Base-by-base conservation (phyloP, 2,888 invertebrate genomes). In the Lasioglossum marginatum region DNA sequence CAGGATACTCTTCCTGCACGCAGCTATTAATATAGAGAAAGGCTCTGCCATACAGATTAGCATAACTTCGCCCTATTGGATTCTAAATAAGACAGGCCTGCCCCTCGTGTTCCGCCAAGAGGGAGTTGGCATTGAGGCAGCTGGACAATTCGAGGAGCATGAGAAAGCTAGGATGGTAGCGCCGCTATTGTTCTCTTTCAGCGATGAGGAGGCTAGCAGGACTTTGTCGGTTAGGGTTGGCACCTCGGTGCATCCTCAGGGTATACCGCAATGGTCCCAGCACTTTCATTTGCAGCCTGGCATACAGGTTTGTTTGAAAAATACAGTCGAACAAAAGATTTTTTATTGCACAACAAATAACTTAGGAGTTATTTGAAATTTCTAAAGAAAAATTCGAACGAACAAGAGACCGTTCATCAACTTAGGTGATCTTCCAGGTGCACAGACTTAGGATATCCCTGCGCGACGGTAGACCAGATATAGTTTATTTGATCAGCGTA, bases 31-130 rank as follows among this genome's bases (percentile, higher is more conserved):
- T 48, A 95, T 96, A 0, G 95, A 96, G 63, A 96, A 96, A 91
- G 97, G 97, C 27, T 96, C 96, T n/a, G 97, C 96, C 12, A 95
- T 97, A 83, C 96, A 93, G 37, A 96, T 98, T 91, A 97, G 97
- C 34, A 96, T 99, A 43, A 97, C 97, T 75, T 98, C 98, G 4
- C 98, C 98, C 4, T 99, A 97, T 96, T 99, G 99, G 99, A 97
- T 99, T 89, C 97, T 99, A 83, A 99, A 99, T 96, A 98, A 98
- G 95, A 98, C 99, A 10, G 99, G 99, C 0, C 96, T 99, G 86
- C 99, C 99, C n/a, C 96, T 99, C 85, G 97, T 99, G 79, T 99
- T 99, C 95, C 97, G 97, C 91, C 99, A 99, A 95, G 99, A 98
- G 95, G 98, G 98, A 0, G 97, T 97, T 23, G 96, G 96, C 19